Base-by-base conservation (phyloP, 64 coral and sea anemone species). In the Montipora efflorescens region DNA sequence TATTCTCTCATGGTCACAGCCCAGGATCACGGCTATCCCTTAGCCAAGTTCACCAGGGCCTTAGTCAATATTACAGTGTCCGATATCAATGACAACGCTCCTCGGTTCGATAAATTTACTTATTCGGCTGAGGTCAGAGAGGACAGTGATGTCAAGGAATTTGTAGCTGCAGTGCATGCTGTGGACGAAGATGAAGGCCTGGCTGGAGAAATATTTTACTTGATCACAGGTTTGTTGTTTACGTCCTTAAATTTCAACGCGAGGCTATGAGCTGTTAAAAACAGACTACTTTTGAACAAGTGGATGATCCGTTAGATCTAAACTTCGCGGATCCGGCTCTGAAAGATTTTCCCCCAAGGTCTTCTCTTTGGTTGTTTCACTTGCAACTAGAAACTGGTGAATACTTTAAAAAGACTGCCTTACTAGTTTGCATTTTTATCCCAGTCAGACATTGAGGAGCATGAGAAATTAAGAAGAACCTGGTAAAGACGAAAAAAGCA, bases 61-160 rank as follows among this genome's bases (percentile, higher is more conserved):
- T 74, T 80, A 12, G 83, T 98, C 19, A 98, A 98, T 67, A 88
- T 98, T 12, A 90, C 90, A 1, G 87, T 98, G 47, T 96, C 94
- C 51, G 97, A 98, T 77, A 84, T 96, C 36, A 98, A 98, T 55
- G 96, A 97, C 45, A 97, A 97, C 18, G 69, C 89, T 22, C 96
- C 96, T 64, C 77, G 72, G 77, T 97, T 97, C 79, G 84, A 94
- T 87, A 95, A 92, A 66, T 97, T 97, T n/a, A 95, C 92, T 1
- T 97, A 97, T 84, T 90, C 81, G 14, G 96, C 93, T 20, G 75
- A 67, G 49, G 85, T 97, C 19, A 79, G 96, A 72, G 96, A 97
- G 71, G 96, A 97, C 58, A 87, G 88, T 25, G 47, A 43, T 8
- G 52, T 95, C 16, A 79, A 86, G 49, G 68, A 83, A 20, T 84